Base-by-base conservation (phyloP, 2,113 vertebrate genomes). In the Ailurus styani region DNA sequence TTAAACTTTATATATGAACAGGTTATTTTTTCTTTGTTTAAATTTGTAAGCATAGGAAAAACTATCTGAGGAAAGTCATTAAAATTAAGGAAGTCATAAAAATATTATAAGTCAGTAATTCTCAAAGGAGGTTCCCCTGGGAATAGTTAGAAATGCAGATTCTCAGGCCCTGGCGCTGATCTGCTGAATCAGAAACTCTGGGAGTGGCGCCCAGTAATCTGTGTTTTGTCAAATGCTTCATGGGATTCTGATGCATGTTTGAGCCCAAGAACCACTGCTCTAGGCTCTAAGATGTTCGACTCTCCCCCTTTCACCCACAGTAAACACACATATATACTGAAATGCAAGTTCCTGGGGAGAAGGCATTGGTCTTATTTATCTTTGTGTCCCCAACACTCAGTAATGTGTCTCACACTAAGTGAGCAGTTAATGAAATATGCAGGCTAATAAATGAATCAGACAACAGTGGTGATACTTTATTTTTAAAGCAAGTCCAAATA, bases 401-500 rank as follows among this genome's bases (percentile, higher is more conserved):
- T 8, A 70, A 40, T 1, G 3, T 57, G 37, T 10, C 21, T 91
- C 4, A 29, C 18, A 88, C 15, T 21, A 17, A 45, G 6, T 31
- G 4, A 73, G 15, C 6, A 47, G 37, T 57, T 40, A 45, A 66
- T 12, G n/a, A 45, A 23, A 13, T 23, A 7, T 7, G 4, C 13
- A 78, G 29, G 5, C 7, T 55, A 52, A 52, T 45, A 25, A 47
- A 54, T 66, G 6, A 40, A 73, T 6, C 37, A 17, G 45, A 78
- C 68, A 23, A 88, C 15, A 64, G 37, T 15, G 8, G 11, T 9
- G 66, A 47, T 29, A 17, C 8, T 73, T 73, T 42, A 25, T 85
- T 87, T 73, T 85, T 45, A 64, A 79, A 64, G 3, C 8, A 87
- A 90, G 37, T 27, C 29, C 37, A 95, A 50, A 82, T 55, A 85